Conservation (phyloP, 2,888 invertebrate genomes). For the Steinernema carpocapsae region DNA sequence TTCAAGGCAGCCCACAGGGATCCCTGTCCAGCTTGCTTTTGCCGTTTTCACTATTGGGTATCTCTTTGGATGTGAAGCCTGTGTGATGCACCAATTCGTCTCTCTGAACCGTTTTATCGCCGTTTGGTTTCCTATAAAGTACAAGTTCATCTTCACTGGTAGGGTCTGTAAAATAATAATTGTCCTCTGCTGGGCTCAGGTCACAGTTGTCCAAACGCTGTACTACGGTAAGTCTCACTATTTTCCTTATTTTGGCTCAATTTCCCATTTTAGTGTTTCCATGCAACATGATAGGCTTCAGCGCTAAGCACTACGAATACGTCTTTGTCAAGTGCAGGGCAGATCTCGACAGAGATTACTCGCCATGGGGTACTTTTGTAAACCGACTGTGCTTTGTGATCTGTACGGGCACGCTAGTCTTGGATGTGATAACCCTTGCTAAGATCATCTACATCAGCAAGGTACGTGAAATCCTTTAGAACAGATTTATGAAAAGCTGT, state of each 20-base stretch:
- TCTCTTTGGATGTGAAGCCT: slow-evolving; percentile 25
- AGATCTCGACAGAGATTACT: slow-evolving; percentile 6
- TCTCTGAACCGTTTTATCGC: slow-evolving; percentile 20
- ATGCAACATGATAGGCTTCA: slow-evolving; percentile 25
- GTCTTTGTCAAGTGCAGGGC: slow-evolving; percentile 17
- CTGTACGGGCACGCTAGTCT: neutral
- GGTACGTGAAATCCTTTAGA: neutral
- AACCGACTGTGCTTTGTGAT: slow-evolving; percentile 21
- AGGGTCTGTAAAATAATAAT: slow-evolving; percentile 1
- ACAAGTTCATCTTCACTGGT: slow-evolving; percentile 10
- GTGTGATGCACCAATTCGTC: slow-evolving; percentile 28
- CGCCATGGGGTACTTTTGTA: neutral
- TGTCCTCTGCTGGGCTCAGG: slow-evolving; percentile 5
- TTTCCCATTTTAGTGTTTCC: slow-evolving; percentile 12
- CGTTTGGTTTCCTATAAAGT: slow-evolving; percentile 9
- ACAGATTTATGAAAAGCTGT: neutral
- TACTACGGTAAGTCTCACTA: slow-evolving; percentile 2
- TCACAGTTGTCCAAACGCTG: neutral
- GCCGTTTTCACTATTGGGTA: slow-evolving; percentile 1
- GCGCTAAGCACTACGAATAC: slow-evolving; percentile 21
- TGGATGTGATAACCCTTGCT: neutral
- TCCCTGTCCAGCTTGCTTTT: neutral
- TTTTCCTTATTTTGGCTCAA: too few species aligned
- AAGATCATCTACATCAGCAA: slow-evolving; percentile 24
- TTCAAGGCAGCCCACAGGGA: slow-evolving; percentile 7